Evolutionary conservation across 2,888 invertebrate species (phyloP).

Genomic region (Allolobophora icterica): DNA sequence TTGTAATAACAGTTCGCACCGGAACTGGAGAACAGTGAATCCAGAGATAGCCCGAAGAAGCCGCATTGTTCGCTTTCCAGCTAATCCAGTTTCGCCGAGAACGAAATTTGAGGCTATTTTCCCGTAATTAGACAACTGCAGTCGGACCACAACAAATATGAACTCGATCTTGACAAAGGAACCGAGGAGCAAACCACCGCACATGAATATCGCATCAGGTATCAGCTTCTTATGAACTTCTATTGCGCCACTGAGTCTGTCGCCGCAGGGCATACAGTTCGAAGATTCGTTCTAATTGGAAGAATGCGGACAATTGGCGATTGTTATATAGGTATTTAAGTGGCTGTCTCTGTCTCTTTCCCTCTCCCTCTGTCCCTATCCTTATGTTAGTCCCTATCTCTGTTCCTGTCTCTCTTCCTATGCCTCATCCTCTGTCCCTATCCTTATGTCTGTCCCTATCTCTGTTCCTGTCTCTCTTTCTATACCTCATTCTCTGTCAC

Average conservation of each 20-base stretch:
- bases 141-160: neutral
- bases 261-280: too few relatives aligned
- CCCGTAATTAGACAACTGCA: neutral
- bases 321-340: too few relatives aligned
- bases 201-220: neutral
- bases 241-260: neutral
- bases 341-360: too few relatives aligned
- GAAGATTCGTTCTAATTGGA: neutral
- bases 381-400: neutral
- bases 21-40: neutral
- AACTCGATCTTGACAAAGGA: neutral
- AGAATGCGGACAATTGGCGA: too few relatives aligned
- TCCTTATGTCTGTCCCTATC: neutral
- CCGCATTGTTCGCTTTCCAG: neutral
- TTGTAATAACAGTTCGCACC: neutral
- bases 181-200: neutral
- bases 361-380: too few relatives aligned
- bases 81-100: neutral
- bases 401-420: neutral
- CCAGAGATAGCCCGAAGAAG: neutral
- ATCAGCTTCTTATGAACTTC: neutral
- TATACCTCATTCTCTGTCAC: neutral
- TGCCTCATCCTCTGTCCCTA: too few relatives aligned
- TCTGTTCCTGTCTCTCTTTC: neutral
- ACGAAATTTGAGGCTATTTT: neutral